A percentile compares a stretch with the other conserved stretches of the same genome.
Evolutionary conservation across 2,888 invertebrate genomes (phyloP).

Genomic region (Tenthredo mesomela): DNA sequence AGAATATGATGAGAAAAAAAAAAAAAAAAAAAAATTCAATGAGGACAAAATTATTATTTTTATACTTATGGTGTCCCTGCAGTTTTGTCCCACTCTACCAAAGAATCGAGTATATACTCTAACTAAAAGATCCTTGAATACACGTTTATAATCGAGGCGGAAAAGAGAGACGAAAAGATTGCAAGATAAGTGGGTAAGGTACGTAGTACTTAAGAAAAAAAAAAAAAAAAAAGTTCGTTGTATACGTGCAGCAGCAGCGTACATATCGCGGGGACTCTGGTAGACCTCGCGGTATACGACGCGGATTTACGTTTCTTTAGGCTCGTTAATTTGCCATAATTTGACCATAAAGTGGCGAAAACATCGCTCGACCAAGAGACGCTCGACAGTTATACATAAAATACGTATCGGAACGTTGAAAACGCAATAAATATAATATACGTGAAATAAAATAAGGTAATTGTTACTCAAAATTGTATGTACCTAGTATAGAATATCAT

Average conservation of each 20-base stretch:
- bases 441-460: background rate
- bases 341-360: constrained; percentile 45
- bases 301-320: constrained; percentile 36
- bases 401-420: background rate
- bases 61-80: too few relatives aligned
- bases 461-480: background rate
- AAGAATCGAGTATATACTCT: background rate
- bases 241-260: background rate
- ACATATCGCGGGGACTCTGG: background rate
- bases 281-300: background rate
- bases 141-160: background rate
- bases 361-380: constrained; percentile 15
- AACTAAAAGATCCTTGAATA: background rate
- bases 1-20: too few relatives aligned
- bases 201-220: background rate
- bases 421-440: background rate
- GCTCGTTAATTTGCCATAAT: constrained; percentile 50
- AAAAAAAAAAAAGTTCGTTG: background rate
- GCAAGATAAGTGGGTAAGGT: background rate
- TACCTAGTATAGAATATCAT: background rate
- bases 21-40: too few relatives aligned
- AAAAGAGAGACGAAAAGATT: background rate
- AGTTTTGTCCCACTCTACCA: too few relatives aligned
- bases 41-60: too few relatives aligned
- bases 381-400: background rate